Evolutionary conservation across 2,797 vertebrate genomes (phyloP).

Genomic region (Bovichtus diacanthus): DNA sequence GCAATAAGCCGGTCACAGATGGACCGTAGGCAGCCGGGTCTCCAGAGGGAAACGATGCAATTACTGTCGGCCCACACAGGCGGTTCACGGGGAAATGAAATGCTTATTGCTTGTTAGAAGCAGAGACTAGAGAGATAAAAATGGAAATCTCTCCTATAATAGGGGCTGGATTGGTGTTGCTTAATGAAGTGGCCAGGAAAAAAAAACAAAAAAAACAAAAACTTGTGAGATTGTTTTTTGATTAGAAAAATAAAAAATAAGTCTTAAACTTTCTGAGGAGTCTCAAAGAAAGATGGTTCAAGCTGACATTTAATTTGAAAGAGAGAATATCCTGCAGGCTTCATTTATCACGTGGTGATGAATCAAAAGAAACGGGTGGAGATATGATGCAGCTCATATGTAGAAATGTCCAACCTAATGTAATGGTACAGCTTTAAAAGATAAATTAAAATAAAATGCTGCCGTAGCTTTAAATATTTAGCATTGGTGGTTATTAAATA

Average conservation of each 20-base stretch:
- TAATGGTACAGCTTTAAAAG: too few species aligned
- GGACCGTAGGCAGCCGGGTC: slow-evolving; percentile 60
- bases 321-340: neutral
- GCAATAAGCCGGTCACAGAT: slow-evolving; percentile 51
- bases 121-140: slow-evolving; percentile 42
- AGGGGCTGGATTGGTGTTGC: slow-evolving; percentile 10
- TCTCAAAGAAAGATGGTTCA: neutral
- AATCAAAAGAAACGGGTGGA: neutral
- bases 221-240: neutral
- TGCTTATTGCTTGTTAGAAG: slow-evolving; percentile 57
- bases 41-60: slow-evolving; percentile 62
- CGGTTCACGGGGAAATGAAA: slow-evolving; percentile 61
- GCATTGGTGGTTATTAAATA: neutral
- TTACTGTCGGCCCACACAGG: slow-evolving; percentile 60
- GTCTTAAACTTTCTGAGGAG: neutral
- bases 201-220: too few species aligned
- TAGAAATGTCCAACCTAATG: neutral
- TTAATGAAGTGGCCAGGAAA: slow-evolving; percentile 31
- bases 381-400: neutral
- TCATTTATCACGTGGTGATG: neutral
- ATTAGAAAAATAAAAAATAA: neutral
- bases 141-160: slow-evolving; percentile 28
- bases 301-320: neutral
- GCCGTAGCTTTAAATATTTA: neutral
- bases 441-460: too few species aligned